These are phyloP conservation scores for Bellardia bayeri DNA, from an alignment of 2,888 invertebrate species.

Conservation along the genomic window DNA sequence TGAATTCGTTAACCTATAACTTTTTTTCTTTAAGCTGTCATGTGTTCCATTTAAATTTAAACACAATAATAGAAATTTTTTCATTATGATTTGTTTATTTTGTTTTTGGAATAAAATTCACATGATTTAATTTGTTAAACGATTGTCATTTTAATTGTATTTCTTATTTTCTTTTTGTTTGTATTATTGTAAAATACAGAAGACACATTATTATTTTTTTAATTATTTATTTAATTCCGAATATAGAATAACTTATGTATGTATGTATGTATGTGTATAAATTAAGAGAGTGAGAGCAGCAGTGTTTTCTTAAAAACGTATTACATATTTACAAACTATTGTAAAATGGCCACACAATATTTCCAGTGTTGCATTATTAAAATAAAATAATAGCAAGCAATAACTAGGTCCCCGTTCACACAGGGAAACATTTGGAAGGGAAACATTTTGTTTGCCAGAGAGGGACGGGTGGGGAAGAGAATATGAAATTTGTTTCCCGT, in stretches of 20 bases:
- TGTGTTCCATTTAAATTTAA: constrained; percentile 1
- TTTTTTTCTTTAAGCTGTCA: background rate
- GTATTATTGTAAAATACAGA: constrained; percentile 11
- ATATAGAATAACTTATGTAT: background rate
- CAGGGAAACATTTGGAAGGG: no score
- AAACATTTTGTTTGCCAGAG: no score
- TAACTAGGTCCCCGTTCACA: no score
- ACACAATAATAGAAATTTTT: background rate
- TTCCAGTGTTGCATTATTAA: no score
- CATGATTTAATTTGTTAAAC: background rate
- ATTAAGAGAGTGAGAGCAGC: background rate
- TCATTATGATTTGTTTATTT: background rate
- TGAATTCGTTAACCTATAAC: background rate
- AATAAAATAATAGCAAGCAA: no score
- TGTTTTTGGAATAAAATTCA: background rate
- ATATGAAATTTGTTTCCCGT: no score
- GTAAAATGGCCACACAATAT: background rate
- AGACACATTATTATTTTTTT: constrained; percentile 11
- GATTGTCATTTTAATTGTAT: background rate
- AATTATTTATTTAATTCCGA: constrained; percentile 11
- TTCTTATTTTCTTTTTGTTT: background rate
- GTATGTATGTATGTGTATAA: background rate
- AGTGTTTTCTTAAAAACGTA: background rate
- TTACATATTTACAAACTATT: background rate
- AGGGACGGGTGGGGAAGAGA: no score